Conservation (phyloP, 2,113 vertebrate genomes). For the Chionodraco myersi region DNA sequence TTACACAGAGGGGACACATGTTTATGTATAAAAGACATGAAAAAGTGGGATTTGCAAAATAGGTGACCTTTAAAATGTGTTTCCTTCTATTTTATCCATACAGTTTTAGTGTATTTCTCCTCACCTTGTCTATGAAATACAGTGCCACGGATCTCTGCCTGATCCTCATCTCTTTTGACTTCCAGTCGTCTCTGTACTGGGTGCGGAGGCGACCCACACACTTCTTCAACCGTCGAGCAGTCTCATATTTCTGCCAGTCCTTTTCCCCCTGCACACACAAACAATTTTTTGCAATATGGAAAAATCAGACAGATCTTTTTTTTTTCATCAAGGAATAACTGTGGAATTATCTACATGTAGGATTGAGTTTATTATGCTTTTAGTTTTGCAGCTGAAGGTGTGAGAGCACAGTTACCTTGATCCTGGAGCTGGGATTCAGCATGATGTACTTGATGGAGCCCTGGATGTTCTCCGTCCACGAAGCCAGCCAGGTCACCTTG, state of each 20-base stretch:
- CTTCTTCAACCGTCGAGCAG: slow-evolving; percentile 93
- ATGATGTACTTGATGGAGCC: slow-evolving; percentile 99
- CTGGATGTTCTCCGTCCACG: slow-evolving; percentile 98
- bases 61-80: not conserved
- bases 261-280: slow-evolving; percentile 89
- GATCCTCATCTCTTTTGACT: slow-evolving; percentile 98
- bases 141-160: slow-evolving; percentile 95
- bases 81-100: not conserved
- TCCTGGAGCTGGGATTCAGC: slow-evolving; percentile 97
- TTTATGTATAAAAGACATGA: no score
- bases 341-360: not conserved
- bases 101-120: not conserved
- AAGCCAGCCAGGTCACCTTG: slow-evolving; percentile 97
- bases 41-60: no score
- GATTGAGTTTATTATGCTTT: not conserved
- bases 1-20: no score
- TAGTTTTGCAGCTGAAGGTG: not conserved
- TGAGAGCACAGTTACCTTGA: slow-evolving; percentile 86
- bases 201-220: slow-evolving; percentile 92
- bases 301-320: rapidly evolving
- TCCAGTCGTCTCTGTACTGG: slow-evolving; percentile 96
- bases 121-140: slow-evolving; percentile 97
- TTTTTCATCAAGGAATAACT: not conserved
- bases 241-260: slow-evolving; percentile 99
- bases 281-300: not conserved